phyloP scores from a whole-genome alignment of 2,797 vertebrate species.

The Platalea minor region DNA sequence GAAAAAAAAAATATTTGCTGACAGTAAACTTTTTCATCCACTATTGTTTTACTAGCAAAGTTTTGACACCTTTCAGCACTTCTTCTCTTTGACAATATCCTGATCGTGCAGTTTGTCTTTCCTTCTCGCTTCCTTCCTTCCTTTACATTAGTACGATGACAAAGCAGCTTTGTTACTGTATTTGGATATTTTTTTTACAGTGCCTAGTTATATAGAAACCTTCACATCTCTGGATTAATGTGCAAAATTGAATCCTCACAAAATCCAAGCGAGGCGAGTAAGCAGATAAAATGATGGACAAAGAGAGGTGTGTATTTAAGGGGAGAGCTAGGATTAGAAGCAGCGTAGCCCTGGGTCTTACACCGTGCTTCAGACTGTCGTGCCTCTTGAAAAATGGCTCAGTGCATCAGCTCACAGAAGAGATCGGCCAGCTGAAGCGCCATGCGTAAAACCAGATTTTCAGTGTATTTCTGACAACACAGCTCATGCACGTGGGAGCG shows the following conservation, averaged over 20 bases:
- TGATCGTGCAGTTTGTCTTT: background rate
- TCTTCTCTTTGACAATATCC: background rate
- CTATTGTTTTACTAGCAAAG: background rate
- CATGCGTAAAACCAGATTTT: background rate
- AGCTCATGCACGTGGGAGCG: rapidly evolving
- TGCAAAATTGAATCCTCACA: background rate
- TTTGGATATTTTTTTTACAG: background rate
- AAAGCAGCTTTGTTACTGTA: background rate
- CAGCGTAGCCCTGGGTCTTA: background rate
- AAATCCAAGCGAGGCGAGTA: background rate
- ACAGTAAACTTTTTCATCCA: background rate
- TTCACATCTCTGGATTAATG: background rate
- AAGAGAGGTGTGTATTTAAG: background rate
- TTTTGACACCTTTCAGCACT: background rate
- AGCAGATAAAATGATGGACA: background rate
- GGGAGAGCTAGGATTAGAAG: background rate
- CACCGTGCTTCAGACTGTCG: background rate
- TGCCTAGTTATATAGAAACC: background rate
- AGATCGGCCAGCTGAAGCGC: background rate
- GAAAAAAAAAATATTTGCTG: background rate
- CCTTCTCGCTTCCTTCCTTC: background rate
- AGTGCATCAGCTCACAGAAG: background rate
- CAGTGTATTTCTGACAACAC: background rate
- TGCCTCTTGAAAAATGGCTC: background rate
- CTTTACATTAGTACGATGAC: background rate